Conservation (phyloP, 1,140 invertebrate species). For the Popillia japonica region DNA sequence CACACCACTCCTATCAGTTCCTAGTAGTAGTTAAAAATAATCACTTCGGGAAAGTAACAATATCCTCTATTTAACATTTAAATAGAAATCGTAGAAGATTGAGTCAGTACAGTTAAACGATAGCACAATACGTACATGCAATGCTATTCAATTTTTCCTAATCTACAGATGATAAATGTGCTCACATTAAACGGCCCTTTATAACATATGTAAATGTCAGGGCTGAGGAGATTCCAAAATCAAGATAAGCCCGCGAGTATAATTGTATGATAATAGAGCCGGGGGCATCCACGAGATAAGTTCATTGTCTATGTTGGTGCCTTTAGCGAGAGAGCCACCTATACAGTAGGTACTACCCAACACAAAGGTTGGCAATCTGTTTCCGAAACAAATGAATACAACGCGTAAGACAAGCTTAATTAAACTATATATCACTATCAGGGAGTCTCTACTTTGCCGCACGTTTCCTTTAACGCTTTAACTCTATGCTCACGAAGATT, state of each 20-base stretch:
- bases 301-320: conserved; percentile 49
- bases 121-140: conserved; percentile 4
- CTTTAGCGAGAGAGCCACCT: conserved; percentile 3
- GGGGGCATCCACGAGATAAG: conserved; percentile 45
- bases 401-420: conserved; percentile 59
- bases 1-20: too few species aligned
- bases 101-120: neutral
- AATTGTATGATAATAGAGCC: conserved; percentile 55
- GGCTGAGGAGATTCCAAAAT: conserved; percentile 43
- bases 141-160: conserved; percentile 39
- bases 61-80: conserved; percentile 27
- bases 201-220: conserved; percentile 54
- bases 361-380: conserved; percentile 57
- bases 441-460: conserved; percentile 47
- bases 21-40: too few species aligned
- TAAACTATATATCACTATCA: conserved; percentile 59
- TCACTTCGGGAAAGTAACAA: neutral
- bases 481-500: conserved; percentile 49
- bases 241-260: conserved; percentile 48
- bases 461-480: neutral
- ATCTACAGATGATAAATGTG: conserved; percentile 28
- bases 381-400: conserved; percentile 60
- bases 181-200: conserved; percentile 15
- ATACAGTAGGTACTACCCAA: conserved; percentile 16
- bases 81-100: conserved; percentile 3